Evolutionary conservation across 2,888 invertebrate species (phyloP).

Genomic region (Eupithecia inturbata): DNA sequence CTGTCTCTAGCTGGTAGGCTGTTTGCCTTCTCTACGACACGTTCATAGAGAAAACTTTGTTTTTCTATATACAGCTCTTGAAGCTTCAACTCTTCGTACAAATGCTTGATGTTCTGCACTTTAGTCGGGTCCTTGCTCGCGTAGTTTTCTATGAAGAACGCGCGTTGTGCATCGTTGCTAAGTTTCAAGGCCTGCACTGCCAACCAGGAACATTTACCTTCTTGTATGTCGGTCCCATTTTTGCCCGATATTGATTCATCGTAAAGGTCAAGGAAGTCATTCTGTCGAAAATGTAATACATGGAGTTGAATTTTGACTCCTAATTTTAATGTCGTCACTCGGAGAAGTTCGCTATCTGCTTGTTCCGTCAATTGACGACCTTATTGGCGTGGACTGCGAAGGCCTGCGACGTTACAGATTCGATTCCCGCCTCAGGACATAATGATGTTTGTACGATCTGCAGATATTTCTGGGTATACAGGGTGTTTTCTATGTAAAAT

Average conservation of each 20-base stretch:
- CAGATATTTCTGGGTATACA: background rate
- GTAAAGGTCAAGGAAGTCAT: constrained; percentile 94
- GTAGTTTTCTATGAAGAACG: constrained; percentile 88
- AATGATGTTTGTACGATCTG: background rate
- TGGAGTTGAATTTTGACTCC: background rate
- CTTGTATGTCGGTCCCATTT: constrained; percentile 72
- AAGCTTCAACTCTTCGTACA: constrained; percentile 86
- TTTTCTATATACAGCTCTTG: constrained; percentile 87
- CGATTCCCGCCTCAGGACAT: background rate
- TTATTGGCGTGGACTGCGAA: background rate
- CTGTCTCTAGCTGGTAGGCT: constrained; percentile 85
- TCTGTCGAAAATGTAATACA: constrained; percentile 65
- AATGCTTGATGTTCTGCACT: constrained; percentile 72
- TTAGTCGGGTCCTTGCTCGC: constrained; percentile 86
- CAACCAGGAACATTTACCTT: constrained; percentile 97
- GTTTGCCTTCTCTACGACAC: constrained; percentile 88
- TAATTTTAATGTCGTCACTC: background rate
- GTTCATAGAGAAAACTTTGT: constrained; percentile 89
- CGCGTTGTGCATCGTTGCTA: constrained; percentile 87
- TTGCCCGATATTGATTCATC: constrained; percentile 76
- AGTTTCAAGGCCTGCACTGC: constrained; percentile 86
- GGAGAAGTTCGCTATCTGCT: background rate
- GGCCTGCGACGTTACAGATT: background rate
- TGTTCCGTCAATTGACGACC: too few species aligned
- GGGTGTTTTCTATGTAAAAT: background rate